Evolutionary conservation across 2,888 invertebrate species (phyloP).

Genomic region (Drosophila barbarae): DNA sequence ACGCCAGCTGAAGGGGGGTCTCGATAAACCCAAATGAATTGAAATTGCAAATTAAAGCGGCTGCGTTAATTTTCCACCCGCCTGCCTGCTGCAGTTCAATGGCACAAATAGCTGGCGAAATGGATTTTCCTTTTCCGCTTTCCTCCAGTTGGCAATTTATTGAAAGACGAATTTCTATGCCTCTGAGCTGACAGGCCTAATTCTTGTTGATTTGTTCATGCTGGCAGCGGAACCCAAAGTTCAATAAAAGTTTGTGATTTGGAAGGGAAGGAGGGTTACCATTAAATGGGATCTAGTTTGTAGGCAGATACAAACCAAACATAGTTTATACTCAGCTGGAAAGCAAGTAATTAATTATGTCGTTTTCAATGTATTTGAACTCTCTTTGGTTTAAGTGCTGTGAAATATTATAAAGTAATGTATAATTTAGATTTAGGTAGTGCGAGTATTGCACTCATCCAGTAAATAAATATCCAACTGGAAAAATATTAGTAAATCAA

Average conservation of each 20-base stretch:
- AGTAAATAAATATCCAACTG: too few relatives aligned
- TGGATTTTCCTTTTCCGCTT: neutral
- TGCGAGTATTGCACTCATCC: neutral
- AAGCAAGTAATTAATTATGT: conserved; percentile 7
- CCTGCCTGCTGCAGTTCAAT: conserved; percentile 26
- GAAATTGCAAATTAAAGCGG: conserved; percentile 48
- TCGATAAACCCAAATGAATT: conserved; percentile 36
- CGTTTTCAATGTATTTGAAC: neutral
- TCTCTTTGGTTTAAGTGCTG: neutral
- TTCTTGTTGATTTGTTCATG: conserved; percentile 25
- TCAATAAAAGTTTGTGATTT: conserved; percentile 21
- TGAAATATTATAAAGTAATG: neutral
- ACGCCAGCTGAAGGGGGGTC: conserved; percentile 8
- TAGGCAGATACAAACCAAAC: neutral
- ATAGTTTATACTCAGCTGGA: neutral
- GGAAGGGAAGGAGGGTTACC: neutral
- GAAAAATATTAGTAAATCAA: neutral
- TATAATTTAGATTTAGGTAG: neutral
- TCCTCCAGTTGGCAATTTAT: conserved; percentile 20
- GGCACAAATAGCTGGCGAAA: conserved; percentile 18
- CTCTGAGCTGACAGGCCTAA: conserved; percentile 25
- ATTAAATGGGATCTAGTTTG: neutral
- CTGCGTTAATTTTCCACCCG: conserved; percentile 42
- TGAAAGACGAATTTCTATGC: conserved; percentile 28
- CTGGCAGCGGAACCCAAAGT: conserved; percentile 8